phyloP scores from a whole-genome alignment of 2,888 invertebrate species.

The Microchrysa polita region DNA sequence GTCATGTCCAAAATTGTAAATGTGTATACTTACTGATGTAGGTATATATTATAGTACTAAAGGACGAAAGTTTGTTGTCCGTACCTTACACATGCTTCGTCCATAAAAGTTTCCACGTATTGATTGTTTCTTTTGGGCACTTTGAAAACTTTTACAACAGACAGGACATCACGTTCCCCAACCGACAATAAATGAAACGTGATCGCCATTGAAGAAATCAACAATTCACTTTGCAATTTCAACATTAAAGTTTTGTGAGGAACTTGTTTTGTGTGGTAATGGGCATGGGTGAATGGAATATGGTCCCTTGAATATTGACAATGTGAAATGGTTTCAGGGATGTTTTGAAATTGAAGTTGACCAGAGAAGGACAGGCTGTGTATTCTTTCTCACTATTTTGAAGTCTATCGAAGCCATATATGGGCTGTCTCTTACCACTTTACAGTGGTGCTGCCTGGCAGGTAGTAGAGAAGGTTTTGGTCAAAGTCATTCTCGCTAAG shows the following conservation, averaged over 20 bases:
- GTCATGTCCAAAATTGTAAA: slow-evolving; percentile 2
- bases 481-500: no score
- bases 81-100: background rate
- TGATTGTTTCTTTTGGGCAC: background rate
- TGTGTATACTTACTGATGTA: no score
- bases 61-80: slow-evolving; percentile 8
- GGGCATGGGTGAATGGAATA: background rate
- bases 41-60: no score
- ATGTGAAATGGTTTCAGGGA: no score
- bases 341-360: no score
- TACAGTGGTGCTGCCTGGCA: no score
- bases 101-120: background rate
- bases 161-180: slow-evolving; percentile 30
- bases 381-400: no score
- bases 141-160: background rate
- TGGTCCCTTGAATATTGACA: background rate
- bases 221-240: background rate
- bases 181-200: slow-evolving; percentile 20
- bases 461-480: no score
- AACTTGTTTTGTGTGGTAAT: background rate
- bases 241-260: background rate
- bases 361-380: no score
- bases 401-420: no score
- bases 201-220: slow-evolving; percentile 25
- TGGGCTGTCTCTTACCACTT: no score